Evolutionary conservation across 2,888 invertebrate species (phyloP), one percentile per base, ranked within the genome.

Genomic region (Portevinia maculata): DNA sequence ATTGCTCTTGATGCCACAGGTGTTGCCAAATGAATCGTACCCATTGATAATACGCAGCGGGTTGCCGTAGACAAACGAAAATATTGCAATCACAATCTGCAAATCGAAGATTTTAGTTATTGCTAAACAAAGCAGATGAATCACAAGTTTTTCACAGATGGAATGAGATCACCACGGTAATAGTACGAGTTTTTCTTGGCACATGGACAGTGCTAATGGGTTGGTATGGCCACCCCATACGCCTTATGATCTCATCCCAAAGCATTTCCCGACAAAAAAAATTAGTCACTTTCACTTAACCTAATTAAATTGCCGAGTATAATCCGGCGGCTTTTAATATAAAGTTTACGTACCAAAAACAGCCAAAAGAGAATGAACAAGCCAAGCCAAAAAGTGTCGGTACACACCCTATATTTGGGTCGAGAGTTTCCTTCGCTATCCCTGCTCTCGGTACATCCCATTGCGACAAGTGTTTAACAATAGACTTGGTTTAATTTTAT

Each of bases 11-110:
- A 95, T 94, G 13, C 98, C 98, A 90, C 98, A 99, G 32, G 97
- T 97, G 89, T 98, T 98, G 7, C 98, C 98, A 92, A 97, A 98
- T 69, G 97, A 97, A 90, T 98, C 98, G 90, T 96, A 97, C 15
- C 98, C 98, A 92, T 97, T 96, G 81, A 97, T 94, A 44, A 98
- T 93, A 84, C 97, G 93, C 87, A 94, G 90, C 0, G 97, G 97
- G 91, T 96, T 96, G 15, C 97, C 97, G 89, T 96, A 96, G 0
- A 96, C 96, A 88, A 96, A 94, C 8, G 97, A 96, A 91, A 97
- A 97, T 9, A 95, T 95, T 30, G 96, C 96, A 85, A 97, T 94
- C 85, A 96, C 93, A 87, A 96, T 94, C 96, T 96, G 90, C 34
- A 91, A 90, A 85, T 71, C n/a, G n/a, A 28, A 76, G 75, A 85